Evolutionary conservation across 2,797 vertebrate genomes (phyloP).

Genomic region (Characodon lateralis): DNA sequence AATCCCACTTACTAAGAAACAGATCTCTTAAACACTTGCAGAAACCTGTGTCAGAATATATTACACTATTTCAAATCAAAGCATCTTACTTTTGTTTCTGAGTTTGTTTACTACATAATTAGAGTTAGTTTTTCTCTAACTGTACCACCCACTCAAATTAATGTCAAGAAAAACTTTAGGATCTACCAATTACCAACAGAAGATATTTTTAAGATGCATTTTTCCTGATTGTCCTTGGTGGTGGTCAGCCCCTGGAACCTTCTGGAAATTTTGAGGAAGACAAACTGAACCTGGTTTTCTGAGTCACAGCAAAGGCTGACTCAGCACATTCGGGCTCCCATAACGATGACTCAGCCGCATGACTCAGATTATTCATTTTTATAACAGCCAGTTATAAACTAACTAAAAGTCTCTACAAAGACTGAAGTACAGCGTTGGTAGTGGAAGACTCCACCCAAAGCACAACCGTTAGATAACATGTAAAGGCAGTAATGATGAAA

Average conservation of each 20-base stretch:
- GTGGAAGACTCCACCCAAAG: background rate
- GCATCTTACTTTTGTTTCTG: background rate
- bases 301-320: background rate
- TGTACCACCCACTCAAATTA: background rate
- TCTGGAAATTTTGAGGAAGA: background rate
- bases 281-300: background rate
- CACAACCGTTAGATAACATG: background rate
- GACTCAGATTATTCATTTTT: background rate
- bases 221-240: background rate
- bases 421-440: background rate
- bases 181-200: background rate
- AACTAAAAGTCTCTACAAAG: background rate
- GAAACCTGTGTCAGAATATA: background rate
- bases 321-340: background rate
- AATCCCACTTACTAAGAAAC: conserved; percentile 8
- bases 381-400: background rate
- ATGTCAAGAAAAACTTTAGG: background rate
- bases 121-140: background rate
- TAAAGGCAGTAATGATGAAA: no score
- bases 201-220: background rate
- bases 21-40: background rate
- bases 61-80: background rate
- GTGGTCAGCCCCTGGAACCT: background rate
- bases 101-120: background rate
- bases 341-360: background rate